Evolutionary conservation across 64 coral and sea anemone genomes (phyloP).

Genomic region (Stylophora pistillata): DNA sequence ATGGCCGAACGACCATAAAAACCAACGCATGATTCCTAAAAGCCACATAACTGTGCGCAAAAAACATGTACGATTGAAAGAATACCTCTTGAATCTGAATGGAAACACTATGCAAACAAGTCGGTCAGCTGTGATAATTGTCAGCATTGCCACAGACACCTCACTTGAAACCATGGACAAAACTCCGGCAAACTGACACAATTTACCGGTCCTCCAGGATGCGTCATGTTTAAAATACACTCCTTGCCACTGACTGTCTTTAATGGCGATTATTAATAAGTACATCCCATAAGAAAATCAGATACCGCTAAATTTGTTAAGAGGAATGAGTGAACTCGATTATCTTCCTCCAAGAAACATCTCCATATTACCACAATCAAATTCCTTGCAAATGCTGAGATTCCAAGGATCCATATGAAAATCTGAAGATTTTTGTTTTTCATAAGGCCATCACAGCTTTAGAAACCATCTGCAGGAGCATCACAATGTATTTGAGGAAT

Average conservation of each 20-base stretch:
- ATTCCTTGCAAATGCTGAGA: conserved; percentile 56
- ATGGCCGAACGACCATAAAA: conserved; percentile 52
- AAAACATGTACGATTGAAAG: not conserved
- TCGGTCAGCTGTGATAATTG: conserved; percentile 62
- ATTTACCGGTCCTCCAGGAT: conserved; percentile 26
- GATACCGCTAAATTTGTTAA: conserved; percentile 62
- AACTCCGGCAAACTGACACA: conserved; percentile 45
- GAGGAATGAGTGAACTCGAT: conserved; percentile 46
- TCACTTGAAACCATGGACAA: conserved; percentile 61
- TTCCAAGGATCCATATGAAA: conserved; percentile 68
- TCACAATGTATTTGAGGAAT: conserved; percentile 35
- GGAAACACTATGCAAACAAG: conserved; percentile 56
- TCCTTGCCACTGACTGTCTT: conserved; percentile 64
- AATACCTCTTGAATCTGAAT: conserved; percentile 18
- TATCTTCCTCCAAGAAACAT: conserved; percentile 31
- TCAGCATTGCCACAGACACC: conserved; percentile 57
- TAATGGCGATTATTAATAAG: conserved; percentile 58
- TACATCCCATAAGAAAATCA: conserved; percentile 67
- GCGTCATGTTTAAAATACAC: conserved; percentile 65
- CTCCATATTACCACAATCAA: conserved; percentile 33
- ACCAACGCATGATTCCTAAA: conserved; percentile 15
- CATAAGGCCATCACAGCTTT: conserved; percentile 70
- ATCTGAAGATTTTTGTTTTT: conserved; percentile 47
- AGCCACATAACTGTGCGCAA: conserved; percentile 22
- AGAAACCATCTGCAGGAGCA: conserved; percentile 47